Percentiles rank a stretch among this genome's conserved stretches.
These are phyloP conservation scores for Physeter macrocephalus DNA, from an alignment of 2,113 vertebrate species.

Conservation along the genomic window DNA sequence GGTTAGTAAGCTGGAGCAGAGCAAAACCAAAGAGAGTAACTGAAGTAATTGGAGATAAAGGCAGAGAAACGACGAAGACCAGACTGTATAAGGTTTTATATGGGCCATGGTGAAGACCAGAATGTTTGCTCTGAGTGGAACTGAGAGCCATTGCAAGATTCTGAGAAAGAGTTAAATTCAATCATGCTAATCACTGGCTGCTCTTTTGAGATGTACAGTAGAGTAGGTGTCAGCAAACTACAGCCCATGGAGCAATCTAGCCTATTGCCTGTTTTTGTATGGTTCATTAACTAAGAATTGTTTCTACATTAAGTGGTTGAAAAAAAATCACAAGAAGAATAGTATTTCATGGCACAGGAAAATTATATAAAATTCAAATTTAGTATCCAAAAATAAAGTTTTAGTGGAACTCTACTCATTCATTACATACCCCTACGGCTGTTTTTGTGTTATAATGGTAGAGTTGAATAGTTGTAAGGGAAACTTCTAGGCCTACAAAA, in stretches of 20 bases:
- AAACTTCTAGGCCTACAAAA: neutral
- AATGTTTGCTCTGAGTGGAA: neutral
- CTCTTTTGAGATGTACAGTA: neutral
- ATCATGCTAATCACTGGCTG: neutral
- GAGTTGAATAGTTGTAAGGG: neutral
- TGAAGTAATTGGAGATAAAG: neutral
- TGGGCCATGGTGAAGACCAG: neutral
- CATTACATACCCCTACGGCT: neutral
- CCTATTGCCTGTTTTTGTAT: neutral
- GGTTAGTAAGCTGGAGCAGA: neutral
- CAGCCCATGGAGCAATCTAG: neutral
- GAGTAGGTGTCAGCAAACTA: neutral
- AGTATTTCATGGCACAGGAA: neutral
- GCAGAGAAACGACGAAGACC: neutral
- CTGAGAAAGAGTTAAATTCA: neutral
- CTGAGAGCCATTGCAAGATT: neutral
- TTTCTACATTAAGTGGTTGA: neutral
- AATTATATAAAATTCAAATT: neutral
- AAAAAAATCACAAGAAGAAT: neutral
- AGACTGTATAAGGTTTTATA: neutral
- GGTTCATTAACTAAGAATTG: neutral
- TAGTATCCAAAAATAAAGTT: neutral
- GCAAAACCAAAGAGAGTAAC: neutral
- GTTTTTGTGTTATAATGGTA: neutral
- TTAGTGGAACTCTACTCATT: neutral